These are phyloP conservation scores for Upupa epops DNA, from an alignment of 2,113 vertebrate genomes.

Conservation along the genomic window DNA sequence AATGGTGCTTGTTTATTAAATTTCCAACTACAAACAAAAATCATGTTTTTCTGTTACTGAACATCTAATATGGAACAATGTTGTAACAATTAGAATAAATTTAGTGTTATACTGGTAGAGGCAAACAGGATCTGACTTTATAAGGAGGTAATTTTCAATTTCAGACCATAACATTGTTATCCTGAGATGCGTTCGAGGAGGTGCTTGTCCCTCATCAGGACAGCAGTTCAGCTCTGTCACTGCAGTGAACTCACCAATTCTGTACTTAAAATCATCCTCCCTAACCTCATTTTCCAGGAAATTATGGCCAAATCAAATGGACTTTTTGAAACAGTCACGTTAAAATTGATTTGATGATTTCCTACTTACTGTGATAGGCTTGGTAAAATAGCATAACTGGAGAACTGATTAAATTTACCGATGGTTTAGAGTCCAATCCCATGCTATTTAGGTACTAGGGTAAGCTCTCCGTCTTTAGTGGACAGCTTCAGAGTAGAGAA, in stretches of 20 bases:
- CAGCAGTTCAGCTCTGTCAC: not conserved
- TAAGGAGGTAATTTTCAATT: not conserved
- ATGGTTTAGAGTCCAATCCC: not conserved
- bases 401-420: not conserved
- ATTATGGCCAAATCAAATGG: constrained; percentile 6
- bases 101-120: not conserved
- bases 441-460: not conserved
- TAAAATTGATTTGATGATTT: constrained; percentile 2
- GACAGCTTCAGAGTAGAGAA: not conserved
- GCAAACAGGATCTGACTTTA: not conserved
- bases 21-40: not conserved
- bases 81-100: not conserved
- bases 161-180: not conserved
- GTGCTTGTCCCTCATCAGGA: not conserved
- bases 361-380: not conserved
- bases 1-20: not conserved
- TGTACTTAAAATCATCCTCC: not conserved
- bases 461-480: not conserved
- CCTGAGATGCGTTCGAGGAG: not conserved
- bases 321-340: constrained; percentile 3
- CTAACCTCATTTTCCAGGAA: not conserved
- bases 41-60: not conserved
- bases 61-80: not conserved
- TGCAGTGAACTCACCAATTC: not conserved
- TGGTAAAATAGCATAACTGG: not conserved